phyloP scores from a whole-genome alignment of 2,888 invertebrate species.

The Criorhina ranunculi region DNA sequence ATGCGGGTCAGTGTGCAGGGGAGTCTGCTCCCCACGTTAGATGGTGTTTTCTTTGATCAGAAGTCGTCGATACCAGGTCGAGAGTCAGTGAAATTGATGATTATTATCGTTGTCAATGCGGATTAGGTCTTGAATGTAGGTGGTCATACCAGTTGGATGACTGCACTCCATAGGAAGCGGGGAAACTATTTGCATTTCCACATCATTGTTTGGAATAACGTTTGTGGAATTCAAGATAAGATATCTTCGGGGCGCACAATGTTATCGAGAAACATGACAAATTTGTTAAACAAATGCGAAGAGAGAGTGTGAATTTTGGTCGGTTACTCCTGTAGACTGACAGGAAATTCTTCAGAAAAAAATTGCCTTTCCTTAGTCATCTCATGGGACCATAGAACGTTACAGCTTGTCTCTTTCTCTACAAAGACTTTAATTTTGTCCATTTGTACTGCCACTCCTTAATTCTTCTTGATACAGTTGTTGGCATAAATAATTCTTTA shows the following conservation, averaged over 20 bases:
- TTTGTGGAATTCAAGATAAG: conserved; percentile 16
- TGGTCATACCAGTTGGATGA: conserved; percentile 2
- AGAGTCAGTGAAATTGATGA: background rate
- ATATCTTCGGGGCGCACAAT: background rate
- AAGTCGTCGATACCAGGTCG: conserved; percentile 25
- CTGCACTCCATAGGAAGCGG: background rate
- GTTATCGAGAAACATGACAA: background rate
- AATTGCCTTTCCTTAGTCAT: too few relatives aligned
- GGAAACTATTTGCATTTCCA: conserved; percentile 14
- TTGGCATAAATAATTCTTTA: too few relatives aligned
- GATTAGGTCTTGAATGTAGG: conserved; percentile 4
- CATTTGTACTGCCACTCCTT: too few relatives aligned
- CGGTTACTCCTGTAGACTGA: background rate
- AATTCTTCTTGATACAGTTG: too few relatives aligned
- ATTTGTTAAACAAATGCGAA: background rate
- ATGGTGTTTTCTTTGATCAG: conserved; percentile 22
- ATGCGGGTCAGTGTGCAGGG: background rate
- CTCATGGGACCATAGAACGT: too few relatives aligned
- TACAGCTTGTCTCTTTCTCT: too few relatives aligned
- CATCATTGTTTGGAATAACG: background rate
- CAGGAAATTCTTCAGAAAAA: background rate
- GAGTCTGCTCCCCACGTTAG: background rate
- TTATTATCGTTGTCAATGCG: conserved; percentile 3
- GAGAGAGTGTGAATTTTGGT: background rate
- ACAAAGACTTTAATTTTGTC: too few relatives aligned